Evolutionary conservation across 2,113 vertebrate species (phyloP).

Genomic region (Triplophysa rosa): DNA sequence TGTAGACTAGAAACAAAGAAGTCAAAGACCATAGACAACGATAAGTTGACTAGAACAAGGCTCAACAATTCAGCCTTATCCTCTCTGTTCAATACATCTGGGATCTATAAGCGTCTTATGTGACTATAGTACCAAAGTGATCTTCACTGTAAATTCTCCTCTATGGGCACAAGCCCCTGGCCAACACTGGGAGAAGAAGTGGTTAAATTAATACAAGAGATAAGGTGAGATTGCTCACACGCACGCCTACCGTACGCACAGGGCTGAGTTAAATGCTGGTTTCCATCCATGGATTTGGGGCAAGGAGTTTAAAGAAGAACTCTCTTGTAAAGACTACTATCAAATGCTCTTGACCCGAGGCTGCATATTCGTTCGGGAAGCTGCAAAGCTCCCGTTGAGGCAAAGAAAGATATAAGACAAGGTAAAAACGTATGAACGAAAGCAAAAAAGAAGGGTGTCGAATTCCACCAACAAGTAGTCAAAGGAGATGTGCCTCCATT

Average conservation of each 20-base stretch:
- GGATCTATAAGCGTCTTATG: conserved; percentile 10
- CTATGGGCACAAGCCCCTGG: conserved; percentile 26
- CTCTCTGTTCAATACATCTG: conserved; percentile 38
- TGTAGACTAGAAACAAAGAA: conserved; percentile 22
- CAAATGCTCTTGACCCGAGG: conserved; percentile 35
- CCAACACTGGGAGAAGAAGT: conserved; percentile 29
- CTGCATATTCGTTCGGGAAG: conserved; percentile 26
- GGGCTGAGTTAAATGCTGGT: conserved; percentile 40
- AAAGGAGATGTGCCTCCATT: conserved; percentile 36
- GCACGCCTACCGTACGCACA: neutral
- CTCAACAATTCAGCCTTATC: conserved; percentile 8
- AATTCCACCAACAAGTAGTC: conserved; percentile 14
- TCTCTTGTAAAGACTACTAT: conserved; percentile 34
- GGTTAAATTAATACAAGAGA: conserved; percentile 46
- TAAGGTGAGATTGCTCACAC: conserved; percentile 21
- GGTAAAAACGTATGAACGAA: neutral
- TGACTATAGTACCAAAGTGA: conserved; percentile 22
- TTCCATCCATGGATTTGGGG: conserved; percentile 37
- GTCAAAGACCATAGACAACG: neutral
- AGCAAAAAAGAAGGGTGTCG: neutral
- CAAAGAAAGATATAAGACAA: conserved; percentile 5
- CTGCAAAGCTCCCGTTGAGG: conserved; percentile 6
- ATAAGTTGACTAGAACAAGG: conserved; percentile 13
- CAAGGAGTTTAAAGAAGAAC: conserved; percentile 32
- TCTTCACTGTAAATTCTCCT: conserved; percentile 38